Base-by-base conservation (phyloP, 2,797 vertebrate genomes). In the Chelon auratus region DNA sequence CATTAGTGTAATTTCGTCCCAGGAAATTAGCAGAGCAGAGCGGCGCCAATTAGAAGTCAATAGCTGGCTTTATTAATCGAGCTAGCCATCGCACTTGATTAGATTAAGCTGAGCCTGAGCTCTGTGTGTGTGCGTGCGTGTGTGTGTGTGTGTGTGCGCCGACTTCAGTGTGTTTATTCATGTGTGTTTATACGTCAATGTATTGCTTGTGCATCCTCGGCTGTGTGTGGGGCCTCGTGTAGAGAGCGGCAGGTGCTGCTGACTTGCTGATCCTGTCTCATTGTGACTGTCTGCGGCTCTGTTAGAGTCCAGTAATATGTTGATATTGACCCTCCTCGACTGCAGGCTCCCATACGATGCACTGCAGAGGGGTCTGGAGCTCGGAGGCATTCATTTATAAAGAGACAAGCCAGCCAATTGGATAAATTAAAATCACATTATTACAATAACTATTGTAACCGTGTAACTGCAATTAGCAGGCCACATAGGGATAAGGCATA, bases 11-110 rank as follows among this genome's bases (percentile, higher is more conserved):
- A 95, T 94, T 95, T 93, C 73, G 94, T 94, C 94, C 92, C 94
- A 95, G 94, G 94, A 95, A 95, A 95, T 95, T 94, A 94, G 95
- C 93, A 94, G 92, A 95, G 94, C 93, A 91, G 93, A 95, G 93
- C 93, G 94, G 95, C 95, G 95, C 95, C 95, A 95, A 95, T 95
- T 95, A 95, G 92, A 93, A 94, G 94, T 95, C 94, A 95, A 95
- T 95, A 95, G 94, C 93, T 92, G 91, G 94, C 94, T 94, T 95
- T 95, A 95, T 95, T 95, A 95, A 95, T 95, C 94, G 93, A 94
- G 94, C 92, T 94, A 93, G 94, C 93, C 94, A 94, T 95, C 93
- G 85, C 92, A 94, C 91, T 95, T 94, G 93, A 95, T 95, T 95
- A 93, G 93, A 95, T 95, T 95, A 94, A 90, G 89, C 89, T 72